phyloP scores from a whole-genome alignment of 2,888 invertebrate genomes.

The Diarsia mendica region DNA sequence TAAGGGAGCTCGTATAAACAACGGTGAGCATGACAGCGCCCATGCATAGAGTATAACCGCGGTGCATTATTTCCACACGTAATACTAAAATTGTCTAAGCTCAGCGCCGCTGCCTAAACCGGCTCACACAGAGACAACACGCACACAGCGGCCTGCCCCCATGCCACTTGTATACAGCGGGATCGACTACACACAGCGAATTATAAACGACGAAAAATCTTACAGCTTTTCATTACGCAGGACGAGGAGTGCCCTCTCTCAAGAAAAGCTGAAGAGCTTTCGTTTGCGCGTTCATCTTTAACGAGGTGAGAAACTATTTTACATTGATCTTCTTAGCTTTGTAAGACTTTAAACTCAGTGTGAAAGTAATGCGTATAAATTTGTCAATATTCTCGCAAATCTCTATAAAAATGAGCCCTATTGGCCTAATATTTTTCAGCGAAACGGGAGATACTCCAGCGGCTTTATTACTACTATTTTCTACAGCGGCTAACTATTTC shows the following conservation, averaged over 20 bases:
- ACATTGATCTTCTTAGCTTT: neutral
- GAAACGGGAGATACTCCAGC: neutral
- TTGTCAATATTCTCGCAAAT: neutral
- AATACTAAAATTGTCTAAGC: constrained; percentile 89
- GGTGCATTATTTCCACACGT: constrained; percentile 85
- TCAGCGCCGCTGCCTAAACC: constrained; percentile 83
- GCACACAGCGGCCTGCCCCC: constrained; percentile 77
- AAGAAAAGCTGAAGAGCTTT: neutral
- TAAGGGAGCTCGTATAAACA: constrained; percentile 72
- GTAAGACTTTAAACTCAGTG: neutral
- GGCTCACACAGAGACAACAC: constrained; percentile 72
- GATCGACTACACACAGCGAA: constrained; percentile 56
- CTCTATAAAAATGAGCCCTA: neutral
- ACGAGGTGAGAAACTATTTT: neutral
- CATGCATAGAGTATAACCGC: constrained; percentile 79
- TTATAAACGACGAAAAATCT: constrained; percentile 19
- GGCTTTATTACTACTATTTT: no score
- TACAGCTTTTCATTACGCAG: neutral
- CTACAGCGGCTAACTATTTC: neutral
- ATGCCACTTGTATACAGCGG: constrained; percentile 77
- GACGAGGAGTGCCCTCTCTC: neutral
- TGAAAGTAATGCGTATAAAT: neutral
- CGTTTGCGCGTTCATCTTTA: neutral
- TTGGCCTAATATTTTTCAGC: constrained; percentile 1
- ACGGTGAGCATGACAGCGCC: constrained; percentile 72